Conservation (phyloP, 2,113 vertebrate genomes). For the Pogonocichla stellata region DNA sequence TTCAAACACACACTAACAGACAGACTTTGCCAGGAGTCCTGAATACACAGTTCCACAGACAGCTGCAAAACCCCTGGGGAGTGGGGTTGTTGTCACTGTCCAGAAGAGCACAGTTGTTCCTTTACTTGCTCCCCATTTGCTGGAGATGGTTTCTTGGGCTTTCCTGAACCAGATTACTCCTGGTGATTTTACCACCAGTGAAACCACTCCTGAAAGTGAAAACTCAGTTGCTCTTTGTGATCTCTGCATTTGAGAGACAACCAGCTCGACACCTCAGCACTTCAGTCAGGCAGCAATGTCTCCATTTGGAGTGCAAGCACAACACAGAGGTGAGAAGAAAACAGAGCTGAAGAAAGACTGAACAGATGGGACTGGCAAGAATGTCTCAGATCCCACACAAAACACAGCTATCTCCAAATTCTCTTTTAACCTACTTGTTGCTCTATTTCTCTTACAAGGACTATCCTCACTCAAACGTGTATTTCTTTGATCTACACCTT, state of each 20-base stretch:
- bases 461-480: neutral
- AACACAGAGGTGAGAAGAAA: slow-evolving; percentile 22
- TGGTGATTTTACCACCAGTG: neutral
- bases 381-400: neutral
- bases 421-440: neutral
- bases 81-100: neutral
- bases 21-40: neutral
- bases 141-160: neutral
- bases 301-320: neutral
- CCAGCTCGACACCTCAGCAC: neutral
- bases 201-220: neutral
- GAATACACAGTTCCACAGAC: neutral
- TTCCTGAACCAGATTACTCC: neutral
- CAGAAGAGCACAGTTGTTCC: neutral
- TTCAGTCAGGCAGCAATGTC: neutral
- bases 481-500: neutral
- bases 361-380: slow-evolving; percentile 13
- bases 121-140: neutral
- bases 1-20: neutral
- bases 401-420: neutral
- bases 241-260: neutral
- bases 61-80: neutral
- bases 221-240: neutral
- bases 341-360: neutral
- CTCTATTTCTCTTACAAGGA: neutral